Conservation (phyloP, 2,797 vertebrate genomes). For the Coracias cyanogaster region DNA sequence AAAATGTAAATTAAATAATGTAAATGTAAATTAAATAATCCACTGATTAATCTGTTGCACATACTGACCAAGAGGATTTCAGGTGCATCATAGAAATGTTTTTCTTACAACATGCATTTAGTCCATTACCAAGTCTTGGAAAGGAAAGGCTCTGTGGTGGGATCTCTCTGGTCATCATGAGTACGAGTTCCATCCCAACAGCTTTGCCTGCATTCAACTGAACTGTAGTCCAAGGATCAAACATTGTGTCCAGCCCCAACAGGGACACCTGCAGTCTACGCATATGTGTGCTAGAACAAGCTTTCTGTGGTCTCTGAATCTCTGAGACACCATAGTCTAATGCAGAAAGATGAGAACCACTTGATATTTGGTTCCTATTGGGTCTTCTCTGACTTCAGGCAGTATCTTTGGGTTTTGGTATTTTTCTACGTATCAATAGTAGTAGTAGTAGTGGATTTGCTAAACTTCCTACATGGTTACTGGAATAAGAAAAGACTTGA, state of each 20-base stretch:
- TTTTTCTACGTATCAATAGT: background rate
- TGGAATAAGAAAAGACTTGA: background rate
- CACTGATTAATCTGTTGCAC: background rate
- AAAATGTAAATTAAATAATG: background rate
- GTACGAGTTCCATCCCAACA: background rate
- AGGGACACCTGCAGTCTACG: background rate
- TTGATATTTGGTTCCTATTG: background rate
- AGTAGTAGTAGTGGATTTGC: background rate
- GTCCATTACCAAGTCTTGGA: fast-evolving
- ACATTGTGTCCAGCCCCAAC: background rate
- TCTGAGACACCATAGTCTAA: background rate
- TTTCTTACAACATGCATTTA: background rate
- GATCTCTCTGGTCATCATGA: background rate
- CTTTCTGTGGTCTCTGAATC: background rate
- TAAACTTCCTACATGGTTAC: background rate
- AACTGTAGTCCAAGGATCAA: background rate
- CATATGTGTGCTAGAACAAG: background rate
- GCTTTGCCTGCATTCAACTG: background rate
- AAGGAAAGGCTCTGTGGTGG: background rate
- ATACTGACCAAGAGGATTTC: background rate
- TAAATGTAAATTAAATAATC: background rate
- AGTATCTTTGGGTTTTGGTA: background rate
- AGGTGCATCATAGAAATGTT: background rate
- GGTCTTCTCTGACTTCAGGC: background rate
- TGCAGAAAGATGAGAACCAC: background rate